Conservation (phyloP, 2,888 invertebrate genomes). For the Andrena flavipes region DNA sequence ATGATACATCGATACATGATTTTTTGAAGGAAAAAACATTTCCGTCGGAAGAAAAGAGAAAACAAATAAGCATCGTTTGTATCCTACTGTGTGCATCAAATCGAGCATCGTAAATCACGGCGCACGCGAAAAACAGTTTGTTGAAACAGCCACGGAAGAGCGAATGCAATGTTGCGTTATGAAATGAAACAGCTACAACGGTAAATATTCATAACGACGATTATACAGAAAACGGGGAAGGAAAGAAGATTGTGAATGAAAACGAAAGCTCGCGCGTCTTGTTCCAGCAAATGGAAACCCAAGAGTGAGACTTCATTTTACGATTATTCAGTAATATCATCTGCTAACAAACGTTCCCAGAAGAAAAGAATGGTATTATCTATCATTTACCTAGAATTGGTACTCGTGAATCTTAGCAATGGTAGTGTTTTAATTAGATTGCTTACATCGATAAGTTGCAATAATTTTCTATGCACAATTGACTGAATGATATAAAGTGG, state of each 20-base stretch:
- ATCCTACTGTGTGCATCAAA: conserved; percentile 1
- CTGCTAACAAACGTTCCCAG: too few relatives aligned
- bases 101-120: conserved; percentile 24
- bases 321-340: background rate
- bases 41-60: conserved; percentile 4
- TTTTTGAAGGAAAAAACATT: conserved; percentile 3
- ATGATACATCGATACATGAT: background rate
- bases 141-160: conserved; percentile 19
- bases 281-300: background rate
- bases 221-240: background rate
- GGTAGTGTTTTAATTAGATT: background rate
- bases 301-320: background rate
- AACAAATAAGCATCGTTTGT: conserved; percentile 26
- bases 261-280: conserved; percentile 3
- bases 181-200: conserved; percentile 38
- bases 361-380: too few relatives aligned
- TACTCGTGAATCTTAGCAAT: background rate
- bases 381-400: too few relatives aligned
- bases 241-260: conserved; percentile 27
- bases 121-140: conserved; percentile 41
- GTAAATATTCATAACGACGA: conserved; percentile 43
- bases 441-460: too few relatives aligned
- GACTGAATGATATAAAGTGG: too few relatives aligned
- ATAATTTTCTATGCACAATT: too few relatives aligned
- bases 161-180: conserved; percentile 20